Base-by-base conservation (phyloP, 2,797 vertebrate genomes). In the Alcedo atthis region DNA sequence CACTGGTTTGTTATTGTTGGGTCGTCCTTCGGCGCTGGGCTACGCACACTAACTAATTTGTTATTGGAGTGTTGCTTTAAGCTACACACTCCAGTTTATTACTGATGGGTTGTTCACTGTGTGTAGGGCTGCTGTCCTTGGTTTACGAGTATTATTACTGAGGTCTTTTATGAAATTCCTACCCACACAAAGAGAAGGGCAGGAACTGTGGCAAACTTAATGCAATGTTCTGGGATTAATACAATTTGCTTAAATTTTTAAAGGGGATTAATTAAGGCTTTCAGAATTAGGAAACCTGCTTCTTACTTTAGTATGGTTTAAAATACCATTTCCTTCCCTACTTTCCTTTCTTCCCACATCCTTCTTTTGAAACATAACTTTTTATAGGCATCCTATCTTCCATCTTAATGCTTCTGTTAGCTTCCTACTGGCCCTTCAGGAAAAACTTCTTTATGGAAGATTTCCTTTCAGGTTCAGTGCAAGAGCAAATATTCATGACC, bases 1-100 rank as follows among this genome's bases (percentile, higher is more conserved):
- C 88, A 87, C 90, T 94, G 96, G 88, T 96, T 96, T 96, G 95
- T 96, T 96, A 95, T 96, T 96, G 94, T 96, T 96, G 96, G 96
- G 95, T 49, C 78, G 94, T 87, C 91, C 93, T 92, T 91, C 20
- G 1, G 92, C 6, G 1, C 92, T 90, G 94, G 58, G 94, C 92
- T 14, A 32, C 9, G 14, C 94, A 81, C 92, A 87, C 94, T 85
- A 91, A 40, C 95, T 94, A 89, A 96, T 96, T 92, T 95, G 94
- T 94, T 95, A 89, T 82, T 93, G 94, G 88, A 96, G 94, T 25
- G 66, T 69, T 92, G 84, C 95, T 95, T 81, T 22, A 22, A 94
- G 93, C 88, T 92, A 9, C 94, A 68, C 84, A 19, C 90, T 95
- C 73, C 48, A 10, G 78, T 90, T 90, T 90, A 69, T 90, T 94